These are phyloP conservation scores for Reticulitermes lucifugus DNA, from an alignment of 2,888 invertebrate genomes.

Conservation along the genomic window DNA sequence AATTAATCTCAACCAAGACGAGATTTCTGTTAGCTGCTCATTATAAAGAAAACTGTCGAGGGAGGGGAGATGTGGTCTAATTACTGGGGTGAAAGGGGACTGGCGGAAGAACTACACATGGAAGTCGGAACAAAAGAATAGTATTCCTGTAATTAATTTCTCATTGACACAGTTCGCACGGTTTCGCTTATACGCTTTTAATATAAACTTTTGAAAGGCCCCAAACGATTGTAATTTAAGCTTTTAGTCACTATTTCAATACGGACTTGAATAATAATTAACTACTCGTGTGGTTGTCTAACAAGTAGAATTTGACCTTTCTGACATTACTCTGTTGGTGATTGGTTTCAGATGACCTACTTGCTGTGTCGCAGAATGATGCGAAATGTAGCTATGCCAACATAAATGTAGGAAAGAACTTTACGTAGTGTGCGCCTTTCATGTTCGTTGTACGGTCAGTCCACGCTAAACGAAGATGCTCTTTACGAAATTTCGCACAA, in stretches of 20 bases:
- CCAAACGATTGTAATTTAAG: not conserved
- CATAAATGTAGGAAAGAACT: no score
- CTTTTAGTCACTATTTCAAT: not conserved
- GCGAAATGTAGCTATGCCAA: no score
- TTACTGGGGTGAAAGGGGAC: constrained; percentile 43
- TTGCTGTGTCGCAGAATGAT: not conserved
- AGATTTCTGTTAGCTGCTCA: not conserved
- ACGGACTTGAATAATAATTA: not conserved
- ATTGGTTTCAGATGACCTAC: not conserved
- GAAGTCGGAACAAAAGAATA: not conserved
- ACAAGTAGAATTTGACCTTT: not conserved
- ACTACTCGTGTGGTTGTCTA: not conserved
- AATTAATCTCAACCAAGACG: no score
- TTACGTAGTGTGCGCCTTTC: no score
- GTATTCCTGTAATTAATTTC: not conserved
- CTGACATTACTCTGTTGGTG: not conserved
- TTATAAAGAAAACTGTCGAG: not conserved
- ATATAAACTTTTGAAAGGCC: no score
- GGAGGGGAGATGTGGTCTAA: constrained; percentile 44
- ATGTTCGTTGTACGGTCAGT: no score
- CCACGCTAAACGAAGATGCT: no score
- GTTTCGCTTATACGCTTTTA: constrained; percentile 13
- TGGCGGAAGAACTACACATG: not conserved
- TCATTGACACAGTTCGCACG: constrained; percentile 11
- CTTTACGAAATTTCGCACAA: no score